These are phyloP conservation scores for Isoperla grammatica DNA, from an alignment of 2,888 invertebrate species.

Conservation along the genomic window DNA sequence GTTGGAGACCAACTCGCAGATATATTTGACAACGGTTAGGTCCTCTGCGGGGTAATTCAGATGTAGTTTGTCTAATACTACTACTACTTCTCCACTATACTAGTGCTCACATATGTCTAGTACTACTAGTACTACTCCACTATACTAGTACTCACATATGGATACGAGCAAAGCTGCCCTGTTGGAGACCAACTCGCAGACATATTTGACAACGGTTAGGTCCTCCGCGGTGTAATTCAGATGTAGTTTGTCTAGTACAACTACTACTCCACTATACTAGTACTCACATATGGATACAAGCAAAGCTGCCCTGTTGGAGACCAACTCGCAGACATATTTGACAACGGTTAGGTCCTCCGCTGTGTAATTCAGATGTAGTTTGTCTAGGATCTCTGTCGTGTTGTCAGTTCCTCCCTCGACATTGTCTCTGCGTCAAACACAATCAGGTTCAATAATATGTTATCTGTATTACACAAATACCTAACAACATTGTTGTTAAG, in stretches of 20 bases:
- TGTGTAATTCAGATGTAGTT: conserved; percentile 43
- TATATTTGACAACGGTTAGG: conserved; percentile 58
- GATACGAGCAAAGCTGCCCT: conserved; percentile 69
- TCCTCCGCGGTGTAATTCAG: conserved; percentile 50
- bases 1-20: conserved; percentile 60
- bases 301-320: conserved; percentile 66
- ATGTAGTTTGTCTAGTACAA: no score
- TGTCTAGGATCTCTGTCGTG: conserved; percentile 45
- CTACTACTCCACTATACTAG: no score
- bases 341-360: conserved; percentile 57
- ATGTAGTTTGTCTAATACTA: no score
- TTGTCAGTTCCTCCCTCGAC: conserved; percentile 42
- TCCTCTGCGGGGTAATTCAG: conserved; percentile 50
- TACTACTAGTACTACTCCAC: no score
- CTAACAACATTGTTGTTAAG: no score
- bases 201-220: conserved; percentile 58
- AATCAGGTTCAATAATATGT: no score
- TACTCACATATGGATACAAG: conserved; percentile 64
- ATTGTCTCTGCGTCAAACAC: conserved; percentile 43
- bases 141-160: conserved; percentile 58
- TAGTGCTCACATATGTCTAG: no score
- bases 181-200: conserved; percentile 60
- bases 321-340: conserved; percentile 59
- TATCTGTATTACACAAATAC: no score
- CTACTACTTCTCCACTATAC: no score